A percentile compares a stretch with the other conserved stretches of the same genome.
These are phyloP conservation scores for Leptoteleia sp. DNA, from an alignment of 1,140 invertebrate genomes.

Conservation along the genomic window DNA sequence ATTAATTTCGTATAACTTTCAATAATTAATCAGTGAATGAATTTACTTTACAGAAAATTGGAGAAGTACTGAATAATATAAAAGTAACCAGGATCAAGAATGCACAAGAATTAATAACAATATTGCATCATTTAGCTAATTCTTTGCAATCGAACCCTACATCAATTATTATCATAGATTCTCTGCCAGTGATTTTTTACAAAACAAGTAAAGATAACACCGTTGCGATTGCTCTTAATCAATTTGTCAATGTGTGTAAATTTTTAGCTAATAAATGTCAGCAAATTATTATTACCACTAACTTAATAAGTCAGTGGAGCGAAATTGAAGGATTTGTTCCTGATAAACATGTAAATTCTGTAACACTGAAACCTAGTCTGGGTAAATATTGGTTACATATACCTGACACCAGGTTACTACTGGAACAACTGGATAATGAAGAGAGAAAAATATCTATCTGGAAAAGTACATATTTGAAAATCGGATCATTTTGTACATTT, in stretches of 20 bases:
- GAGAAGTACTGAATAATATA: constrained; percentile 69
- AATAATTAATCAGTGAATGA: no score
- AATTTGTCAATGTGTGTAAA: constrained; percentile 82
- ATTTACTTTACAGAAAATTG: constrained; percentile 65
- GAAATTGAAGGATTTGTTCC: constrained; percentile 72
- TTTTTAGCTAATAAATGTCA: constrained; percentile 81
- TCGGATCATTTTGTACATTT: constrained; percentile 49
- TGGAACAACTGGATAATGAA: constrained; percentile 67
- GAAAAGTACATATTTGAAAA: constrained; percentile 73
- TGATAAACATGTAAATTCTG: constrained; percentile 12
- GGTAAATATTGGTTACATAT: constrained; percentile 78
- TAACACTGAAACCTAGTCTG: constrained; percentile 70
- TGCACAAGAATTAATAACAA: constrained; percentile 80
- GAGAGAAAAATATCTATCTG: constrained; percentile 73
- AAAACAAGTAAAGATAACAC: constrained; percentile 67
- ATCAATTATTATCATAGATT: constrained; percentile 84
- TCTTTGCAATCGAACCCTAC: constrained; percentile 74
- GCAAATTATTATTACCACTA: constrained; percentile 82
- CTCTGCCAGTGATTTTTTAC: constrained; percentile 82
- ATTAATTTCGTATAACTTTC: no score
- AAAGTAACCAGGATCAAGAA: constrained; percentile 67
- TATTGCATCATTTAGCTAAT: constrained; percentile 74
- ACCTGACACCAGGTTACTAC: constrained; percentile 76
- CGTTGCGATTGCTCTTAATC: constrained; percentile 79
- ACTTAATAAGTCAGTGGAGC: constrained; percentile 83